These are phyloP conservation scores for Condylostylus longicornis DNA, from an alignment of 1,140 invertebrate species.

Conservation along the genomic window DNA sequence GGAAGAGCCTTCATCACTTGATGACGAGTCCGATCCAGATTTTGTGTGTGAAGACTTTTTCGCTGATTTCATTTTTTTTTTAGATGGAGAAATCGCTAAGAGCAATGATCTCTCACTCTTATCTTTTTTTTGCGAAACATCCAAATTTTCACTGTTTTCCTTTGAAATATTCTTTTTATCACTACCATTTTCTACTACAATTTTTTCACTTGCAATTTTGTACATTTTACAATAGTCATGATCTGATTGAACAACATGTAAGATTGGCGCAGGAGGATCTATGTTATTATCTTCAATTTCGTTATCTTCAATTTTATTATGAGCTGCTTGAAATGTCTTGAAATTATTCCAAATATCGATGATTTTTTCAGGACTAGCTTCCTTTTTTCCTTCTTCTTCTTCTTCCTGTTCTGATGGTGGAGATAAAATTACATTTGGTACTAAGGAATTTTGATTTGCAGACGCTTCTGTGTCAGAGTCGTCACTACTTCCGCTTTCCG, in stretches of 20 bases:
- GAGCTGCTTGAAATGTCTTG: slow-evolving; percentile 45
- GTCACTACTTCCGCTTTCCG: slow-evolving; percentile 62
- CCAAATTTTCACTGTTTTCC: background rate
- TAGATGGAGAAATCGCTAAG: background rate
- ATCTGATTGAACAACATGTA: slow-evolving; percentile 44
- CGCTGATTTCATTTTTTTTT: slow-evolving; percentile 23
- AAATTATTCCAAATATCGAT: slow-evolving; percentile 74
- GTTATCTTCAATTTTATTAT: slow-evolving; percentile 5
- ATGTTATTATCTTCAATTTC: slow-evolving; percentile 6
- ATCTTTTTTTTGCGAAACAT: slow-evolving; percentile 6
- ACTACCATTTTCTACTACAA: slow-evolving; percentile 5
- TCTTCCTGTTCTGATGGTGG: slow-evolving; percentile 23
- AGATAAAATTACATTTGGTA: slow-evolving; percentile 22
- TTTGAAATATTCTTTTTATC: background rate
- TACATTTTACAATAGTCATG: slow-evolving; percentile 47
- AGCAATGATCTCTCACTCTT: too few species aligned
- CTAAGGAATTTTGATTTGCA: slow-evolving; percentile 7
- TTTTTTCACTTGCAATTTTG: slow-evolving; percentile 3
- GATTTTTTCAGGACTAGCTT: slow-evolving; percentile 30
- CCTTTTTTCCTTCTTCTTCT: slow-evolving; percentile 15
- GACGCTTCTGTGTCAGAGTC: slow-evolving; percentile 49
- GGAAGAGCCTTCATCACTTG: slow-evolving; percentile 56
- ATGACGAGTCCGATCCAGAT: slow-evolving; percentile 34
- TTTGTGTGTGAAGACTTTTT: slow-evolving; percentile 22
- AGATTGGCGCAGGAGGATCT: slow-evolving; percentile 26